Base-by-base conservation (phyloP, 2,888 invertebrate genomes). In the Molanna angustata region DNA sequence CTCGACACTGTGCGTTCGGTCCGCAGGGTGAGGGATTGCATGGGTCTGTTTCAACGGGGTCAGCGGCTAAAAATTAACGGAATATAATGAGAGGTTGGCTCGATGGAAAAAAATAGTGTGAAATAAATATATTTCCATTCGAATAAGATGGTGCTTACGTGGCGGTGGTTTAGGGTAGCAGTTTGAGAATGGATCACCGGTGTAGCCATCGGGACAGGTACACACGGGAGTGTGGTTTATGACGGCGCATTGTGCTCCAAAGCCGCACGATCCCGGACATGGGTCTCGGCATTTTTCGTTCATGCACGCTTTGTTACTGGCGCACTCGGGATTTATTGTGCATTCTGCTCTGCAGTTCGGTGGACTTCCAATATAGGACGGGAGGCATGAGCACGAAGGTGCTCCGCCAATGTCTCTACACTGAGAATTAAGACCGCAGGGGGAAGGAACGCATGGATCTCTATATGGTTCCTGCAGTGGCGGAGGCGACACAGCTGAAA, bases 21-120 rank as follows among this genome's bases (percentile, higher is more conserved):
- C 90, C 83, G 68, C 86, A 86, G 2, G 85, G 85, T 21, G 80
- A 81, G 40, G 82, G 82, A 65, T 80, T 77, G 62, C 86, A 86
- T 16, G 81, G 90, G 63, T 85, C 79, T 58, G 64, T 56, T 55
- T 64, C 62, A 48, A 50, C 49, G 43, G 67, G 67, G 14, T 66
- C 65, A 4, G 42, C 44, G 22, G 71, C 79, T 80, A 64, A 58
- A 71, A 68, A n/a, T 41, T 14, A 17, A 37, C 4, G 21, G 49
- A n/a, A n/a, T n/a, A n/a, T n/a, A n/a, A n/a, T n/a, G n/a, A n/a
- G n/a, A n/a, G n/a, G n/a, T n/a, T n/a, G n/a, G n/a, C n/a, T n/a
- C n/a, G n/a, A n/a, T n/a, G n/a, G n/a, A n/a, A n/a, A n/a, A n/a
- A n/a, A n/a, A n/a, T n/a, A n/a, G n/a, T n/a, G n/a, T n/a, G n/a